phyloP scores from a whole-genome alignment of 2,113 vertebrate genomes.

The Paraplagusia blochii region DNA sequence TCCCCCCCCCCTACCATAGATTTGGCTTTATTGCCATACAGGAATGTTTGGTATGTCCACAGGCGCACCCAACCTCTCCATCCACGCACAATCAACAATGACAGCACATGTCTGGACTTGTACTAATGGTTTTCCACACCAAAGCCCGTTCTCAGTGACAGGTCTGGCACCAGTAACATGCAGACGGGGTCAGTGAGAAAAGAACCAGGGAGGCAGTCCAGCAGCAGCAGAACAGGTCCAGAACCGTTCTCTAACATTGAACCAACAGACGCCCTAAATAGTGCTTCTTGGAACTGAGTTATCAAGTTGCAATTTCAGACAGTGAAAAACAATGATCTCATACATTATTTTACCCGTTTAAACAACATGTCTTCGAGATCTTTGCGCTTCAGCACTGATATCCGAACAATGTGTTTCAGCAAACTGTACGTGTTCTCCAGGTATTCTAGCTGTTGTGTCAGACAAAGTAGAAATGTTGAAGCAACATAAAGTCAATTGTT shows the following conservation, averaged over 20 bases:
- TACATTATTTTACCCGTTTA: too few species aligned
- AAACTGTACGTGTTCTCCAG: too few species aligned
- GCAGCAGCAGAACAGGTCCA: slow-evolving; percentile 30
- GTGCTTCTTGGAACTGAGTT: too few species aligned
- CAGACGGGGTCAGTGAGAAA: slow-evolving; percentile 48
- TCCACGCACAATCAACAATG: slow-evolving; percentile 54
- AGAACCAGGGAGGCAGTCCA: slow-evolving; percentile 41
- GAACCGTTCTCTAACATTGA: slow-evolving; percentile 29
- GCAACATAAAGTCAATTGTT: too few species aligned
- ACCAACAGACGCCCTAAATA: too few species aligned
- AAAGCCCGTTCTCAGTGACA: slow-evolving; percentile 29
- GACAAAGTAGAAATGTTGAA: too few species aligned
- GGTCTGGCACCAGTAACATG: slow-evolving; percentile 36
- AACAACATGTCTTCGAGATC: too few species aligned
- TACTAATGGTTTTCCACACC: slow-evolving; percentile 45
- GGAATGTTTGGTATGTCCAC: slow-evolving; percentile 72
- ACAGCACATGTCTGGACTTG: slow-evolving; percentile 47
- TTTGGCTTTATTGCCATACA: slow-evolving; percentile 65
- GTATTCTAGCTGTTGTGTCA: too few species aligned
- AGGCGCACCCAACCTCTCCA: slow-evolving; percentile 55
- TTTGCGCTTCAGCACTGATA: too few species aligned
- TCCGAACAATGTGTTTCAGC: too few species aligned
- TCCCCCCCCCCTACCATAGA: slow-evolving; percentile 58
- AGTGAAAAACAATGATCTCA: too few species aligned
- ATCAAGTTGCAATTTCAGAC: too few species aligned